A percentile compares a stretch with the other conserved stretches of the same genome.
These are phyloP conservation scores for Boloria euphrosyne DNA, from an alignment of 2,888 invertebrate species.

Conservation along the genomic window DNA sequence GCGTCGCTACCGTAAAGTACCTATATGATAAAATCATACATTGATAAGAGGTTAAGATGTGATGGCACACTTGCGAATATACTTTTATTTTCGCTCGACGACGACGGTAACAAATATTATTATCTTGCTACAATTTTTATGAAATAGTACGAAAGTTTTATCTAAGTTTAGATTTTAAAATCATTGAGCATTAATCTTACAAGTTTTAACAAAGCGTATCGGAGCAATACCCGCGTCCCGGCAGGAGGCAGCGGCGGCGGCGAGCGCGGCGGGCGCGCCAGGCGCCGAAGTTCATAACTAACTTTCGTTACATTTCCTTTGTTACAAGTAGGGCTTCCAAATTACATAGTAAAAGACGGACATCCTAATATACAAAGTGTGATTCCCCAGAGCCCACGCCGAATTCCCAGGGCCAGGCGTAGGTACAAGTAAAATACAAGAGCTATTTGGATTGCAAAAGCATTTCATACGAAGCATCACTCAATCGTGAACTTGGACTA, in stretches of 20 bases:
- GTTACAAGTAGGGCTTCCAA: constrained; percentile 20
- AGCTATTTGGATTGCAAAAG: too few relatives aligned
- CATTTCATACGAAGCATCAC: too few relatives aligned
- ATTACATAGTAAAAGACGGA: constrained; percentile 2
- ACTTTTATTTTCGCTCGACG: background rate
- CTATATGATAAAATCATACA: too few relatives aligned
- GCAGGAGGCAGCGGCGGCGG: background rate
- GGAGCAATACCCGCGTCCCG: constrained; percentile 9
- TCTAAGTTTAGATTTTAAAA: background rate
- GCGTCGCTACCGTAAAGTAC: too few relatives aligned
- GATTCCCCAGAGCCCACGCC: too few relatives aligned
- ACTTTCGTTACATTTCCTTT: constrained; percentile 27
- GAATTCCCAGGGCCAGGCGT: too few relatives aligned
- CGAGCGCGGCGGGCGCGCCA: background rate
- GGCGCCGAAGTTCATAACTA: constrained; percentile 21
- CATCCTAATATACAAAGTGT: background rate
- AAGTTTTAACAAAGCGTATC: constrained; percentile 4
- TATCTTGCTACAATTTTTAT: background rate
- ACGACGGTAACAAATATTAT: too few relatives aligned
- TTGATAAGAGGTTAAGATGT: too few relatives aligned
- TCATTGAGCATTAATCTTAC: background rate
- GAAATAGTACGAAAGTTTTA: constrained; percentile 1
- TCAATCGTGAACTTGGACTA: too few relatives aligned
- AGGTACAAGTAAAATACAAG: too few relatives aligned
- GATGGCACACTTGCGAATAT: background rate